Percentiles rank a stretch among this genome's conserved stretches.
These are phyloP conservation scores for Drosophila parvula DNA, from an alignment of 1,140 invertebrate genomes.

Conservation along the genomic window DNA sequence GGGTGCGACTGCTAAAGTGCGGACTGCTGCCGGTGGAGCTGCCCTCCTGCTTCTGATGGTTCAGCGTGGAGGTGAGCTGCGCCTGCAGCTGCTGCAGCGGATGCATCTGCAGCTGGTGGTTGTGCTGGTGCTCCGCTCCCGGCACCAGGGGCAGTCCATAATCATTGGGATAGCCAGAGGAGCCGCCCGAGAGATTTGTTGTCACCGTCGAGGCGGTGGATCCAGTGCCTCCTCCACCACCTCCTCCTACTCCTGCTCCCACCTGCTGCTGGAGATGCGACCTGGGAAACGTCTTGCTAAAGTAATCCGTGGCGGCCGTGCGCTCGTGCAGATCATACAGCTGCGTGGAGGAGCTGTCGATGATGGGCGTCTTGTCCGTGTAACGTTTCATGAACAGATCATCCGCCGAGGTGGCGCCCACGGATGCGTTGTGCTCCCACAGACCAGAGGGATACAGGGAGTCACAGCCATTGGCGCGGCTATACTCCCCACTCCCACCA, in stretches of 20 bases:
- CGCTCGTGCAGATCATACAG: constrained; percentile 82
- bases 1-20: constrained; percentile 71
- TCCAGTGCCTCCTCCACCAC: constrained; percentile 19
- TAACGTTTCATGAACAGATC: constrained; percentile 86
- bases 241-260: constrained; percentile 6
- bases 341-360: constrained; percentile 84
- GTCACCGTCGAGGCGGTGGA: constrained; percentile 76
- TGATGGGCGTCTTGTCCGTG: constrained; percentile 91
- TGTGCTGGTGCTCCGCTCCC: constrained; percentile 80
- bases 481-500: constrained; percentile 88
- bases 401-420: constrained; percentile 79
- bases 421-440: constrained; percentile 85
- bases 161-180: constrained; percentile 88
- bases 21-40: constrained; percentile 64
- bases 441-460: constrained; percentile 89
- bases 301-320: constrained; percentile 83
- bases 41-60: constrained; percentile 45
- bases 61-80: constrained; percentile 65
- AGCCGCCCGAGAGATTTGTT: constrained; percentile 65
- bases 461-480: constrained; percentile 87
- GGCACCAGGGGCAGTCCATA: constrained; percentile 90
- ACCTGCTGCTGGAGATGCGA: constrained; percentile 57
- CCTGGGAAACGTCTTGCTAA: constrained; percentile 86
- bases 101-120: constrained; percentile 80
- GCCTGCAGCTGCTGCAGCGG: constrained; percentile 77